These are phyloP conservation scores for Drosophila cardini DNA, from an alignment of 1,140 invertebrate species.

Conservation along the genomic window DNA sequence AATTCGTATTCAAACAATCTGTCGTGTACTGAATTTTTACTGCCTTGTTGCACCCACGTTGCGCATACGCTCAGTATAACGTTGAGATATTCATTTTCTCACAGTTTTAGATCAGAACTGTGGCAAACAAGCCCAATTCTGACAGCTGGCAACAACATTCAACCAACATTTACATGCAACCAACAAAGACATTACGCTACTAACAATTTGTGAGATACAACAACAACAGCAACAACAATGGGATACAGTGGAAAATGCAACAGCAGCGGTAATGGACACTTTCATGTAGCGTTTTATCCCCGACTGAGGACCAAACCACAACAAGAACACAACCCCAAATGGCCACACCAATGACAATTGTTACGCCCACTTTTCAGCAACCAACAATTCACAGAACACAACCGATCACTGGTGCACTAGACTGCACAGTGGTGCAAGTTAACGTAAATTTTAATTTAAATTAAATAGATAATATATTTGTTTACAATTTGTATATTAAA, in stretches of 20 bases:
- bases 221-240: constrained; percentile 1
- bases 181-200: constrained; percentile 58
- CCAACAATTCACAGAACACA: not conserved
- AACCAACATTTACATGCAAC: constrained; percentile 31
- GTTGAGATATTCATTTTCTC: constrained; percentile 9
- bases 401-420: constrained; percentile 1
- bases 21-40: constrained; percentile 4
- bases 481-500: too few species aligned
- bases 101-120: not conserved
- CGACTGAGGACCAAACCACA: constrained; percentile 48
- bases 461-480: too few species aligned
- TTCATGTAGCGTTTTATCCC: constrained; percentile 62
- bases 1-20: constrained; percentile 50
- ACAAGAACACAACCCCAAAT: constrained; percentile 39
- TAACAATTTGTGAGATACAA: constrained; percentile 63
- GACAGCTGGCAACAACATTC: constrained; percentile 45
- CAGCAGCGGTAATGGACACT: constrained; percentile 42
- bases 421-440: constrained; percentile 14
- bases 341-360: constrained; percentile 47
- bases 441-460: too few species aligned
- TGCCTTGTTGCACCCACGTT: constrained; percentile 32
- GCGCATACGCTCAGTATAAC: constrained; percentile 13
- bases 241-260: not conserved
- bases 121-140: constrained; percentile 22
- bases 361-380: constrained; percentile 30